Evolutionary conservation across 2,888 invertebrate species (phyloP), one percentile per base, ranked within the genome.

Genomic region (Gnatocerus cornutus): DNA sequence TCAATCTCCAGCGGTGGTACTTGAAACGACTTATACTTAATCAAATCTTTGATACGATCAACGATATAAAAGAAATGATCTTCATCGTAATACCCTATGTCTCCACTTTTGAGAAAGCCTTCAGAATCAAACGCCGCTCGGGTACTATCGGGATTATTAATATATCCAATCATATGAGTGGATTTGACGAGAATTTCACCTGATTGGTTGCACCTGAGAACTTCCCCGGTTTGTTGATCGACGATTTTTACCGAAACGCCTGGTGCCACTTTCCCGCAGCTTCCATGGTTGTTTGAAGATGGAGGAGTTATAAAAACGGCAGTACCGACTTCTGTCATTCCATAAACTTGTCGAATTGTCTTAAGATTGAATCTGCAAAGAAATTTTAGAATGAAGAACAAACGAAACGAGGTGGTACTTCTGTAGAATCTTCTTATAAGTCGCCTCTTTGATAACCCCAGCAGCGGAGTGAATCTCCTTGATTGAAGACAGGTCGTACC

Each of bases 321-420:
- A 78, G 91, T 87, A 1, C 92, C 92, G 29, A 89, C 87, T 84
- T 94, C 94, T 4, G 93, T 94, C 76, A 94, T 85, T 0, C 94
- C 94, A 80, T 93, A 94, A 0, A 90, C 93, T 83, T 93, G 92
- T 27, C 88, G 88, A 69, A 93, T 88, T 50, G 83, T 83, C 50
- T 87, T 84, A 21, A 90, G 81, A 10, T 88, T 87, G 50, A 86
- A 79, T 71, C 82, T 75, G 8, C 1, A 21, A 21, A 21, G 21
- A 21, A 4, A 21, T 21, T n/a, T n/a, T n/a, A n/a, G 8, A 43
- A 55, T 10, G 13, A 46, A 27, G 8, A 46, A 58, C 12, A 16
- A 21, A 8, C 8, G 21, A 10, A 10, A 7, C 16, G 41, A n/a
- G 37, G 37, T 2, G 2, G 48, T 52, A 46, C 27, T 41, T 50